These are phyloP conservation scores for Heterocephalus glaber DNA, from an alignment of 2,113 vertebrate species.

Conservation along the genomic window DNA sequence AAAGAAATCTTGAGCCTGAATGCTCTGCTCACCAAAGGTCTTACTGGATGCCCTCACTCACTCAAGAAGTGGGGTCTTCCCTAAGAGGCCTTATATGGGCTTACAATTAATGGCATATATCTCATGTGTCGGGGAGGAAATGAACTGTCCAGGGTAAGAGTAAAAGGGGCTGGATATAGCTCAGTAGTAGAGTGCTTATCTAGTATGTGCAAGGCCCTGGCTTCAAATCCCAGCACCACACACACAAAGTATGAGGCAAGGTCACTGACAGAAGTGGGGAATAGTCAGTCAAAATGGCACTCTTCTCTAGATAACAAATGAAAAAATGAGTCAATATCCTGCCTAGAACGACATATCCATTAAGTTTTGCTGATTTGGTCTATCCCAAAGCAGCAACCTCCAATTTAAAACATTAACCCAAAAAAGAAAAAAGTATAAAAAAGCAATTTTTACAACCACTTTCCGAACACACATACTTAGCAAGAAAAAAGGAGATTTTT, in stretches of 20 bases:
- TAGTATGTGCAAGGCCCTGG: neutral
- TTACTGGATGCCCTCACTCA: constrained; percentile 39
- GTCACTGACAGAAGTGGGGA: neutral
- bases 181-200: neutral
- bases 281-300: neutral
- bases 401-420: constrained; percentile 59
- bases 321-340: constrained; percentile 54
- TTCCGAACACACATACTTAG: constrained; percentile 29
- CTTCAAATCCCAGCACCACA: neutral
- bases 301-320: constrained; percentile 42
- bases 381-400: constrained; percentile 45
- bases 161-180: neutral
- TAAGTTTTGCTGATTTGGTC: constrained; percentile 52
- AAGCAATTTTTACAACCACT: constrained; percentile 44
- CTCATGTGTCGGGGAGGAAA: constrained; percentile 49
- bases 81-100: neutral
- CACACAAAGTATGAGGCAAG: constrained; percentile 17
- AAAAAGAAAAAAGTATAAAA: neutral
- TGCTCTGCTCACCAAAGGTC: constrained; percentile 22
- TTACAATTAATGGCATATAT: constrained; percentile 54
- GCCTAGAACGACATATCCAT: constrained; percentile 9
- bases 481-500: neutral
- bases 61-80: neutral
- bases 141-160: constrained; percentile 32
- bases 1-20: constrained; percentile 54